These are phyloP conservation scores for Prenolepis imparis DNA, from an alignment of 2,888 invertebrate species.

Conservation along the genomic window DNA sequence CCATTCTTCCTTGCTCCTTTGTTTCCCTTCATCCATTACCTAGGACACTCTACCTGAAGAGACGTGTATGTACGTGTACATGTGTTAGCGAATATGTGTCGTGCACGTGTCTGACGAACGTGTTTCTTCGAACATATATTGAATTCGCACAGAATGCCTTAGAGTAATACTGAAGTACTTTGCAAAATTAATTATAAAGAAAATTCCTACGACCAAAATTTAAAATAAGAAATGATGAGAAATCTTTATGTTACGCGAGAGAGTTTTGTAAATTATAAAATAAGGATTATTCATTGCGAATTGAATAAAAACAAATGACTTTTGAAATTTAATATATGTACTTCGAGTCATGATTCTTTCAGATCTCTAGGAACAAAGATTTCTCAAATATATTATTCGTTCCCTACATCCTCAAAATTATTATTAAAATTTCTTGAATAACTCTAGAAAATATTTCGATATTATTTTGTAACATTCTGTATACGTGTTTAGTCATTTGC, in stretches of 20 bases:
- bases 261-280: background rate
- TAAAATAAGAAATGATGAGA: background rate
- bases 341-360: background rate
- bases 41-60: background rate
- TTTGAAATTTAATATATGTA: background rate
- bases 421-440: background rate
- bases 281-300: background rate
- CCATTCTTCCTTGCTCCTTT: constrained; percentile 44
- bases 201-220: background rate
- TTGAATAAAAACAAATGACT: background rate
- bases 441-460: constrained; percentile 4
- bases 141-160: background rate
- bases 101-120: background rate
- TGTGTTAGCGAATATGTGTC: constrained; percentile 9
- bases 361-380: background rate
- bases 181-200: background rate
- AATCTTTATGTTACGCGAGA: background rate
- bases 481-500: constrained; percentile 67
- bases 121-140: constrained; percentile 19
- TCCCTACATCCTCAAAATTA: background rate
- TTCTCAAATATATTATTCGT: background rate
- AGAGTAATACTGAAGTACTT: constrained; percentile 3
- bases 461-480: constrained; percentile 32
- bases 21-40: constrained; percentile 45
- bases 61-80: constrained; percentile 2